Evolutionary conservation across 2,797 vertebrate species (phyloP).

Genomic region (Spea hammondii): DNA sequence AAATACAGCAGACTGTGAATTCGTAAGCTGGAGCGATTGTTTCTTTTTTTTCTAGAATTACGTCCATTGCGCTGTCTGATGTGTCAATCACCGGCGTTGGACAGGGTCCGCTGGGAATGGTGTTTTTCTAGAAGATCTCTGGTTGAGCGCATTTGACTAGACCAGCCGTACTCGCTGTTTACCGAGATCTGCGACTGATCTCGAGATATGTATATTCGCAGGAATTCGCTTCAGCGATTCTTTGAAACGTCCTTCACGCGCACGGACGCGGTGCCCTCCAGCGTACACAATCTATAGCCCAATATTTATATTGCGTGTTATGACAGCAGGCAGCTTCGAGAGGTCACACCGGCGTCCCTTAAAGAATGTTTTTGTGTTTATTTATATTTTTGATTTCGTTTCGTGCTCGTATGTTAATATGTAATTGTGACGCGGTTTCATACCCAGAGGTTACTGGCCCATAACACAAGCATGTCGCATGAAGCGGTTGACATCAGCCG

Average conservation of each 20-base stretch:
- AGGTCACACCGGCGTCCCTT: constrained; percentile 11
- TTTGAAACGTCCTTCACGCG: constrained; percentile 1
- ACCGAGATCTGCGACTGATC: constrained; percentile 29
- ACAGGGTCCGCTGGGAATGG: constrained; percentile 42
- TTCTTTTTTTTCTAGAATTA: constrained; percentile 3
- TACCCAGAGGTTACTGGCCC: constrained; percentile 37
- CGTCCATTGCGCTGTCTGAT: constrained; percentile 22
- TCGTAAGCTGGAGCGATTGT: constrained; percentile 10
- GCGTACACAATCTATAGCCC: constrained; percentile 13
- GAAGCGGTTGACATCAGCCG: background rate
- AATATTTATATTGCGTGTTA: constrained; percentile 46
- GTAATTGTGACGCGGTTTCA: constrained; percentile 33
- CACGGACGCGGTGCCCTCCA: background rate
- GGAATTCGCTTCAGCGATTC: constrained; percentile 25
- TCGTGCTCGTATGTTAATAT: constrained; percentile 10
- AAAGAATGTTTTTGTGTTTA: constrained; percentile 6
- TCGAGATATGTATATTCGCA: constrained; percentile 25
- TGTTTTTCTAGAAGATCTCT: constrained; percentile 38
- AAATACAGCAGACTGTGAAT: constrained; percentile 38
- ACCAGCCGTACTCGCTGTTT: constrained; percentile 25
- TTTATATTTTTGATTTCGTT: constrained; percentile 19
- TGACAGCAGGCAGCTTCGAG: constrained; percentile 22
- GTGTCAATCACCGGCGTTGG: constrained; percentile 17
- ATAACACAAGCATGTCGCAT: constrained; percentile 29
- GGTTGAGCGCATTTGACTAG: constrained; percentile 40